phyloP scores from a whole-genome alignment of 64 coral and sea anemone species.

The Porites australiensis region DNA sequence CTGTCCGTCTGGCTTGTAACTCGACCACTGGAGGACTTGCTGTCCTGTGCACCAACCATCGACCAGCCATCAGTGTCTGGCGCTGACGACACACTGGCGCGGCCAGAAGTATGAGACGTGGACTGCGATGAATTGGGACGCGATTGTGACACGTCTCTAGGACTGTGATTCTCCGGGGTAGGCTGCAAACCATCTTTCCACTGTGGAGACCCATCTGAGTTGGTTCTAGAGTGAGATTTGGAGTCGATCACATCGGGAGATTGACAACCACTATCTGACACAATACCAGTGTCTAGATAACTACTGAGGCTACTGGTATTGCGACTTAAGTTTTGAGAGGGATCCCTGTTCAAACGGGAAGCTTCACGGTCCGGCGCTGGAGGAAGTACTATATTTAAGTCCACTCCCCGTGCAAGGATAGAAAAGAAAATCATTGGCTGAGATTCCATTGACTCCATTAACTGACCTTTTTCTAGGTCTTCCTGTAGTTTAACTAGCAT shows the following conservation, averaged over 20 bases:
- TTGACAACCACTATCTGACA: slow-evolving; percentile 67
- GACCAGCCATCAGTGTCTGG: slow-evolving; percentile 73
- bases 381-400: slow-evolving; percentile 83
- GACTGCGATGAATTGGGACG: slow-evolving; percentile 16
- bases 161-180: slow-evolving; percentile 11
- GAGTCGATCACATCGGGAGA: slow-evolving; percentile 20
- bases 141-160: slow-evolving; percentile 19
- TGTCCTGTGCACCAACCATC: slow-evolving; percentile 34
- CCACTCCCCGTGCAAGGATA: slow-evolving; percentile 72
- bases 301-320: slow-evolving; percentile 82
- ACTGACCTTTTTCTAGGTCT: slow-evolving; percentile 22
- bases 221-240: slow-evolving; percentile 6
- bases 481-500: slow-evolving; percentile 82
- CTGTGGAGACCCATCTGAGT: not conserved
- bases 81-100: slow-evolving; percentile 61
- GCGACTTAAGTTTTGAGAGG: slow-evolving; percentile 35
- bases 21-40: not conserved
- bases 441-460: not conserved
- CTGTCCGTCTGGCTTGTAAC: slow-evolving; percentile 66
- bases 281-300: slow-evolving; percentile 77
- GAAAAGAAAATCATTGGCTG: slow-evolving; percentile 68
- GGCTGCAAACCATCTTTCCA: slow-evolving; percentile 1
- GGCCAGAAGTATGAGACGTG: slow-evolving; percentile 13
- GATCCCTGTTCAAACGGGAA: not conserved
- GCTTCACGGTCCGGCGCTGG: slow-evolving; percentile 66